phyloP scores from a whole-genome alignment of 37 sponge, comb jelly and placozoan species.

The Aplysina aerophoba region DNA sequence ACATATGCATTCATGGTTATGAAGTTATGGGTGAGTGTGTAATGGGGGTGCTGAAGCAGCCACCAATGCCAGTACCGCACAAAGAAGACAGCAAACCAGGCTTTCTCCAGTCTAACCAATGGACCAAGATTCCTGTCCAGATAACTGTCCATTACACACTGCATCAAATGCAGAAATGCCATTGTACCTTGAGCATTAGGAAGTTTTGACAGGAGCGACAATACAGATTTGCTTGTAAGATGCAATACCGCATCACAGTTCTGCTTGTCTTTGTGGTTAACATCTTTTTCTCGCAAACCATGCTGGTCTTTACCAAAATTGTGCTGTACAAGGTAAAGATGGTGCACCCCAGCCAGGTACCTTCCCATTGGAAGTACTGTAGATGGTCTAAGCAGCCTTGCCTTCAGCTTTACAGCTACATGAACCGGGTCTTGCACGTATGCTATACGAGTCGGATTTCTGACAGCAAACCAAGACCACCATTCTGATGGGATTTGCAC shows the following conservation, averaged over 20 bases:
- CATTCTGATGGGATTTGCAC: constrained; percentile 42
- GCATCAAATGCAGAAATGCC: constrained; percentile 14
- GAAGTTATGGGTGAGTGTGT: constrained; percentile 51
- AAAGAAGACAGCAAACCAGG: constrained; percentile 49
- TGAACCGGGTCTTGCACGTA: constrained; percentile 65
- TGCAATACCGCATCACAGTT: constrained; percentile 46
- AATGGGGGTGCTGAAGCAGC: constrained; percentile 28
- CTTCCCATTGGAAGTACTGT: constrained; percentile 48
- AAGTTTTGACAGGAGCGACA: constrained; percentile 16
- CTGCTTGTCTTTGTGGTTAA: constrained; percentile 57
- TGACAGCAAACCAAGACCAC: constrained; percentile 36
- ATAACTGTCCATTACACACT: constrained; percentile 52
- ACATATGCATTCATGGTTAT: constrained; percentile 56
- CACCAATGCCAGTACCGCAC: constrained; percentile 54
- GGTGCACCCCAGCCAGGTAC: constrained; percentile 52
- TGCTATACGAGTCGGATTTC: constrained; percentile 33
- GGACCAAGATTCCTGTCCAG: constrained; percentile 44
- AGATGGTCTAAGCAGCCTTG: constrained; percentile 47
- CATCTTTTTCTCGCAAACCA: constrained; percentile 39
- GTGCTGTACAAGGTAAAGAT: constrained; percentile 30
- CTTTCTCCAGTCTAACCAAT: constrained; percentile 39
- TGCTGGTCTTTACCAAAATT: constrained; percentile 51
- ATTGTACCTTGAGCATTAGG: constrained; percentile 59
- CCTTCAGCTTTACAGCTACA: constrained; percentile 52
- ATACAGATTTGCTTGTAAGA: constrained; percentile 2